Base-by-base conservation (phyloP, 53 echinoderm and acorn worm genomes). In the Paelopatides confundens region DNA sequence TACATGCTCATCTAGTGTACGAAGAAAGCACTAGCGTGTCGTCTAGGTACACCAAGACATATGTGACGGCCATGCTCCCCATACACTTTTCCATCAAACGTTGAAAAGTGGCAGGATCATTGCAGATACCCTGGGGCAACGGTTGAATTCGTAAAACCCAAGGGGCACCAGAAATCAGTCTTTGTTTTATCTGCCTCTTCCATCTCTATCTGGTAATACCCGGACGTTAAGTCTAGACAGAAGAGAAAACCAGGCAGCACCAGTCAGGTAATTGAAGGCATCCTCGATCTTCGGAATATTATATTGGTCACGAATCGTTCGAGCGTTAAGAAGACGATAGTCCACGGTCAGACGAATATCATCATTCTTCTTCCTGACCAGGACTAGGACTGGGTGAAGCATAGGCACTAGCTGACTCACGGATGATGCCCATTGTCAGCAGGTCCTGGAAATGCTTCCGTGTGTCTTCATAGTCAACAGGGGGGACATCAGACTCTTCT, bases 121-220 rank as follows among this genome's bases (percentile, higher is more conserved):
- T 86, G 49, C 69, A 90, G 26, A 93, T 93, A 0, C 93, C 93
- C 49, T 93, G 18, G 93, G 93, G 87, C 90, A 90, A 46, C 83
- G 62, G 63, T 93, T 81, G 46, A 93, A 74, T 37, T 90, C 74
- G 62, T 87, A 93, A 48, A 93, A 87, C 36, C 93, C 93, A 48
- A 93, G 23, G 62, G 93, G 93, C 90, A 93, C 89, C 87, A 90
- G 35, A 93, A 93, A 2, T 87, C 85, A 12, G 90, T 93, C 83
- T 93, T 93, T 31, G 34, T 46, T 35, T 89, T 86, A 71, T 92
- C 93, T 15, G 64, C 89, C 46, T 89, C 71, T 29, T 69, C 71
- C 71, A 86, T 71, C 71, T 92, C 89, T 15, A 89, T 69, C 77
- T 90, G 93, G 83, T 87, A 90, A 32, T 87, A 91, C 0, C 81